These are phyloP conservation scores for Pteronotus mesoamericanus DNA, from an alignment of 2,797 vertebrate species.

Conservation along the genomic window DNA sequence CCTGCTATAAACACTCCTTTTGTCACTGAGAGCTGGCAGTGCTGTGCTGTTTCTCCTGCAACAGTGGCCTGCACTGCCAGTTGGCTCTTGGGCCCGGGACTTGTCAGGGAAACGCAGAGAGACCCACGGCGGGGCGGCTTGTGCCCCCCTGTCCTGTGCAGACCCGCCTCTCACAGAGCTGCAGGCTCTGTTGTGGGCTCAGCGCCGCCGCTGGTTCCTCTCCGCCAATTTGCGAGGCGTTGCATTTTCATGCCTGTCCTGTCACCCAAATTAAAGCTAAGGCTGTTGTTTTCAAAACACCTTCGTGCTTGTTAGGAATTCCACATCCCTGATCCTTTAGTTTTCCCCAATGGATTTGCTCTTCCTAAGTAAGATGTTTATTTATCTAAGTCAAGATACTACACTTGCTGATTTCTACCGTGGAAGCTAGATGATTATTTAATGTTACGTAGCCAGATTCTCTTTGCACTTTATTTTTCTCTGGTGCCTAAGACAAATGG, in stretches of 20 bases:
- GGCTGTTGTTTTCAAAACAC: background rate
- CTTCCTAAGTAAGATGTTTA: background rate
- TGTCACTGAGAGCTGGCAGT: conserved; percentile 80
- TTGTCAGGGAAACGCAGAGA: conserved; percentile 52
- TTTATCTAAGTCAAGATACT: background rate
- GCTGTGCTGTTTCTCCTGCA: conserved; percentile 63
- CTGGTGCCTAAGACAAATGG: background rate
- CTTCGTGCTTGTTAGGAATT: background rate
- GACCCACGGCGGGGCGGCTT: background rate
- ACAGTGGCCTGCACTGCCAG: conserved; percentile 67
- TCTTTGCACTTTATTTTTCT: background rate
- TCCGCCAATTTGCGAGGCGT: background rate
- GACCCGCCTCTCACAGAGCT: background rate
- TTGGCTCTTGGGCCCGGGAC: conserved; percentile 63
- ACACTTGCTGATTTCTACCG: background rate
- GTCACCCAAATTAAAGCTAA: background rate
- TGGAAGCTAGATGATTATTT: background rate
- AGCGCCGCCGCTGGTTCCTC: background rate
- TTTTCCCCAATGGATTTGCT: background rate
- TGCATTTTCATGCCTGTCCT: background rate
- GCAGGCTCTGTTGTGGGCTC: background rate
- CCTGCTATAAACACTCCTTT: conserved; percentile 81
- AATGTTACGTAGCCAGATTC: background rate
- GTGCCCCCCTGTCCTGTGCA: rapidly evolving
- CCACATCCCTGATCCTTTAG: background rate